These are phyloP conservation scores for Xenentodon cancila DNA, from an alignment of 2,797 vertebrate species.

Conservation along the genomic window DNA sequence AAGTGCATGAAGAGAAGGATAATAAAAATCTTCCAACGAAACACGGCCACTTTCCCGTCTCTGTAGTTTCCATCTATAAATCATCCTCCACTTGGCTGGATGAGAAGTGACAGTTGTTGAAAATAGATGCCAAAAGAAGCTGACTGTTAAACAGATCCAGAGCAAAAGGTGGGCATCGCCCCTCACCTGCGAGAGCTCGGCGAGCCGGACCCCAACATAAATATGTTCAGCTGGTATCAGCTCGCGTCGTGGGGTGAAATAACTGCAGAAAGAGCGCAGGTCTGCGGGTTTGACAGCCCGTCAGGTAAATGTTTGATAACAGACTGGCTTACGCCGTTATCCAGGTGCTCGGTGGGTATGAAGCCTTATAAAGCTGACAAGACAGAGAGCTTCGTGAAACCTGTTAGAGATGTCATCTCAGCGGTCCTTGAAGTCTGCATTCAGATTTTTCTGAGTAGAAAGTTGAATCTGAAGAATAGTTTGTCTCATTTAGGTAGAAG, in stretches of 20 bases:
- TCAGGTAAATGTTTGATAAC: slow-evolving; percentile 17
- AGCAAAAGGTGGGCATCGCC: slow-evolving; percentile 22
- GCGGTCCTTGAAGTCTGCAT: too few species aligned
- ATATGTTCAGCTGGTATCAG: slow-evolving; percentile 22
- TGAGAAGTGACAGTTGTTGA: too few species aligned
- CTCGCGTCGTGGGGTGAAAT: slow-evolving; percentile 10
- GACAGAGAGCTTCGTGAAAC: neutral
- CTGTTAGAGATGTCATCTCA: too few species aligned
- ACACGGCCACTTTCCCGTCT: too few species aligned
- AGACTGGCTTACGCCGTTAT: slow-evolving; percentile 15
- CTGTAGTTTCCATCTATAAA: too few species aligned
- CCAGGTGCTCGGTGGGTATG: neutral
- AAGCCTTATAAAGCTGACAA: neutral
- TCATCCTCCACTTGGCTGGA: too few species aligned
- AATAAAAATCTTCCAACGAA: too few species aligned
- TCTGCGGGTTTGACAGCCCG: slow-evolving; percentile 18
- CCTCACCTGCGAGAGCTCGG: neutral
- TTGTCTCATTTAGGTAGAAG: too few species aligned
- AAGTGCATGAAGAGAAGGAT: too few species aligned
- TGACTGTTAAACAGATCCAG: slow-evolving; percentile 18
- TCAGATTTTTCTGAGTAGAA: too few species aligned
- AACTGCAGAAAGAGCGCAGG: neutral
- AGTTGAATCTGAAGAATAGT: too few species aligned
- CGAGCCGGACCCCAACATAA: slow-evolving; percentile 18
- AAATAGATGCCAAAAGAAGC: slow-evolving; percentile 1